A percentile compares a stretch with the other conserved stretches of the same genome.
These are phyloP conservation scores for Lithobates pipiens DNA, from an alignment of 2,797 vertebrate species.

Conservation along the genomic window DNA sequence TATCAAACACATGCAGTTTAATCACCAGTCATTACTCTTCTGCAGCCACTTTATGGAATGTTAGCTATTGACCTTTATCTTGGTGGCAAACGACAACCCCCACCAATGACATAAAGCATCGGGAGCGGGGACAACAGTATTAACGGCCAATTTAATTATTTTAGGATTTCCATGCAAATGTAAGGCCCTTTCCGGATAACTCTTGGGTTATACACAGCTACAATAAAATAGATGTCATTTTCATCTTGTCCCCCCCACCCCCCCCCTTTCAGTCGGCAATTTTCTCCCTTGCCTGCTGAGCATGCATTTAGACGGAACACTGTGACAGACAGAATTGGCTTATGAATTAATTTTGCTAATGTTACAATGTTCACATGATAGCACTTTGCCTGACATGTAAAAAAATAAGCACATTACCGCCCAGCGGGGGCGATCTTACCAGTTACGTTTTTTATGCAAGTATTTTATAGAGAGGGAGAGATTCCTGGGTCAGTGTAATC, in stretches of 20 bases:
- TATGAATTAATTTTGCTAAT: slow-evolving; percentile 78
- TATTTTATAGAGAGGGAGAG: slow-evolving; percentile 66
- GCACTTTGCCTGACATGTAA: slow-evolving; percentile 70
- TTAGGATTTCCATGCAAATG: slow-evolving; percentile 25
- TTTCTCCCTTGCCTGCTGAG: slow-evolving; percentile 71
- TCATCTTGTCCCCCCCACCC: slow-evolving; percentile 32
- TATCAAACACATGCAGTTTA: neutral
- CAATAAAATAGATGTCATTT: slow-evolving; percentile 64
- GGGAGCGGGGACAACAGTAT: slow-evolving; percentile 11
- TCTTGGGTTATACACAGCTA: slow-evolving; percentile 47
- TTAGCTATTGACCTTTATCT: slow-evolving; percentile 22
- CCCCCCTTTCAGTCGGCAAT: slow-evolving; percentile 65
- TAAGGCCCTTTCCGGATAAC: neutral
- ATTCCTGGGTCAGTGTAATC: slow-evolving; percentile 74
- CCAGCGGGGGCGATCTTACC: slow-evolving; percentile 74
- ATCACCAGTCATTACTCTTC: slow-evolving; percentile 28
- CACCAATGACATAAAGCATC: neutral
- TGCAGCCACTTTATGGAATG: neutral
- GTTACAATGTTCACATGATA: slow-evolving; percentile 71
- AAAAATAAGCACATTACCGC: slow-evolving; percentile 74
- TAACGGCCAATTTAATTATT: slow-evolving; percentile 44
- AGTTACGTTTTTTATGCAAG: slow-evolving; percentile 73
- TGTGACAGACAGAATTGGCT: slow-evolving; percentile 71
- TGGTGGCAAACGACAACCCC: neutral
- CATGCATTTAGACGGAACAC: slow-evolving; percentile 72